A percentile compares a stretch with the other conserved stretches of the same genome.
Evolutionary conservation across 1,140 invertebrate genomes (phyloP).

Genomic region (Drosophila pachea): DNA sequence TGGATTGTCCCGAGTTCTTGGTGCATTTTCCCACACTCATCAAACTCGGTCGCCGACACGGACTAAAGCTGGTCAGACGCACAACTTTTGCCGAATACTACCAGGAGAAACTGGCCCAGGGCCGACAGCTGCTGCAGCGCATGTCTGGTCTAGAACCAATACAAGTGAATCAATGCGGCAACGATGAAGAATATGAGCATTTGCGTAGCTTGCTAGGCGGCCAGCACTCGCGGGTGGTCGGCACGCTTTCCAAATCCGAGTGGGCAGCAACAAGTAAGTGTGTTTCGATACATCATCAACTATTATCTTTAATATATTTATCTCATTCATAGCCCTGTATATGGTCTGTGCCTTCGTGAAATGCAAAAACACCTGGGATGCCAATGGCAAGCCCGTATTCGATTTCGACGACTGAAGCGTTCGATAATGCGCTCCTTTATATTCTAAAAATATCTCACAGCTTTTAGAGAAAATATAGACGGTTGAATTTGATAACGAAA

Average conservation of each 20-base stretch:
- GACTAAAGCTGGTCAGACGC: slow-evolving; percentile 87
- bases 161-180: slow-evolving; percentile 81
- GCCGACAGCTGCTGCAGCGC: slow-evolving; percentile 82
- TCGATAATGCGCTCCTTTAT: neutral
- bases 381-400: slow-evolving; percentile 82
- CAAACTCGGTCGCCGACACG: slow-evolving; percentile 90
- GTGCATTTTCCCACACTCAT: slow-evolving; percentile 94
- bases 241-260: slow-evolving; percentile 92
- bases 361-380: slow-evolving; percentile 83
- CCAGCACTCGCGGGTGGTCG: slow-evolving; percentile 80
- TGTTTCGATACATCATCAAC: too few relatives aligned
- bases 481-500: too few relatives aligned
- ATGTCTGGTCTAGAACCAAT: slow-evolving; percentile 89
- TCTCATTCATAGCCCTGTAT: slow-evolving; percentile 86
- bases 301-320: neutral
- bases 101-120: slow-evolving; percentile 81
- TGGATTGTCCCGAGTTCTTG: slow-evolving; percentile 99
- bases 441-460: slow-evolving; percentile 2
- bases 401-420: slow-evolving; percentile 67
- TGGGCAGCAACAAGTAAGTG: slow-evolving; percentile 95
- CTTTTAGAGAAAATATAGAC: too few relatives aligned
- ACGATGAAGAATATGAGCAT: slow-evolving; percentile 86
- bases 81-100: slow-evolving; percentile 91
- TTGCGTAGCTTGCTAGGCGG: slow-evolving; percentile 80
- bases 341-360: slow-evolving; percentile 92